Base-by-base conservation (phyloP, 2,113 vertebrate species). In the Phalacrocorax aristotelis region DNA sequence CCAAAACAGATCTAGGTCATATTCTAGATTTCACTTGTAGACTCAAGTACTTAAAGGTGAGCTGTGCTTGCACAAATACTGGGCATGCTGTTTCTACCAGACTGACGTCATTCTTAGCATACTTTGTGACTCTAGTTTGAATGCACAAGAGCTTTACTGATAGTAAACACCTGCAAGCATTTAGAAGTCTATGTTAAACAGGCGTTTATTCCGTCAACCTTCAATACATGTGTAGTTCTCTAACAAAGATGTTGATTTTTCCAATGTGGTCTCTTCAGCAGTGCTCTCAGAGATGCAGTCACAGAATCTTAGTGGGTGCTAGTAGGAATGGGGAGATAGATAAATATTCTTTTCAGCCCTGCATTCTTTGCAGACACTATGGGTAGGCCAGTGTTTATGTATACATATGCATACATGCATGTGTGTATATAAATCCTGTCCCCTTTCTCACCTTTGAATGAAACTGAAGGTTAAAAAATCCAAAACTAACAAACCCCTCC, bases 1-100 rank as follows among this genome's bases (percentile, higher is more conserved):
- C 99, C 98, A 99, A 99, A 97, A 99, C 99, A 14, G 99, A 99
- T 97, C 98, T 99, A 7, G 99, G 99, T 26, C 99, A 99, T 97
- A 99, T 99, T 95, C 98, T 99, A 69, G 99, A 99, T 98, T 99
- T 99, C 98, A 99, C 99, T 69, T 99, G 99, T 96, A 98, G 99
- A 66, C 99, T 99, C 80, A 99, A 98, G 90, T 99, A 99, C 97
- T 98, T 99, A 68, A 99, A 99, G 99, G 99, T 99, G 98, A 97
- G 94, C n/a, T 85, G 5, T 61, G 8, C 18, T 51, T 55, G 74
- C 48, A 29, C 20, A 65, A 21, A 23, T n/a, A 34, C 19, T 58
- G 40, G 36, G 74, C 26, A 12, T 22, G 21, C 57, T 25, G 21
- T 61, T 89, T 74, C 40, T 84, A 2, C 25, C 70, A 75, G 54